Percentiles rank a stretch among this genome's conserved stretches.
These are phyloP conservation scores for Brotula barbata DNA, from an alignment of 2,797 vertebrate genomes.

Conservation along the genomic window DNA sequence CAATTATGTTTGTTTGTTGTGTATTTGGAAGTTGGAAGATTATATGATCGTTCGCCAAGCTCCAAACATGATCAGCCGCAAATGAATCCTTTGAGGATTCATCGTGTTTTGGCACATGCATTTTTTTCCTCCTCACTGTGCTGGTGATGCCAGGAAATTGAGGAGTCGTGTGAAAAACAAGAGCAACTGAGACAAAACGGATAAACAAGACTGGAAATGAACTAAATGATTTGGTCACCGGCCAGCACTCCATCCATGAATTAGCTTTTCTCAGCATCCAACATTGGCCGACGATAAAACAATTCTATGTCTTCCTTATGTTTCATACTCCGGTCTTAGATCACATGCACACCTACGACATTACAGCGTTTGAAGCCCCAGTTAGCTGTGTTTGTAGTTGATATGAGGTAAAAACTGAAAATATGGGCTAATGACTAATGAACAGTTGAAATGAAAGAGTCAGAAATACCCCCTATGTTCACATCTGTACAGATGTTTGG, in stretches of 20 bases:
- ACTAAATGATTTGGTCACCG: constrained; percentile 51
- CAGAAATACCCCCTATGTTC: too few relatives aligned
- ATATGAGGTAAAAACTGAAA: too few relatives aligned
- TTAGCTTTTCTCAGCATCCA: constrained; percentile 31
- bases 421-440: too few relatives aligned
- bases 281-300: constrained; percentile 39
- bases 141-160: constrained; percentile 55
- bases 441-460: too few relatives aligned
- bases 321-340: constrained; percentile 23
- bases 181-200: constrained; percentile 50
- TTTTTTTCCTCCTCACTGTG: constrained; percentile 31
- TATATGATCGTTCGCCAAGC: constrained; percentile 62
- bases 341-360: too few relatives aligned
- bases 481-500: too few relatives aligned
- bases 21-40: constrained; percentile 64
- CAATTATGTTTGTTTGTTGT: constrained; percentile 66
- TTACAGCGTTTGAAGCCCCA: too few relatives aligned
- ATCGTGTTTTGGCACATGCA: constrained; percentile 57
- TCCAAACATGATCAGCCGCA: constrained; percentile 62
- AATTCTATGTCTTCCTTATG: constrained; percentile 26
- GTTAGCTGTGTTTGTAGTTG: too few relatives aligned
- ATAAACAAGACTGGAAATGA: constrained; percentile 48
- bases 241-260: constrained; percentile 50
- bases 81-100: constrained; percentile 69
- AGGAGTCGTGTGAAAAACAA: constrained; percentile 57